Conservation (phyloP, 1,140 invertebrate genomes). For the Leptinotarsa defecta region DNA sequence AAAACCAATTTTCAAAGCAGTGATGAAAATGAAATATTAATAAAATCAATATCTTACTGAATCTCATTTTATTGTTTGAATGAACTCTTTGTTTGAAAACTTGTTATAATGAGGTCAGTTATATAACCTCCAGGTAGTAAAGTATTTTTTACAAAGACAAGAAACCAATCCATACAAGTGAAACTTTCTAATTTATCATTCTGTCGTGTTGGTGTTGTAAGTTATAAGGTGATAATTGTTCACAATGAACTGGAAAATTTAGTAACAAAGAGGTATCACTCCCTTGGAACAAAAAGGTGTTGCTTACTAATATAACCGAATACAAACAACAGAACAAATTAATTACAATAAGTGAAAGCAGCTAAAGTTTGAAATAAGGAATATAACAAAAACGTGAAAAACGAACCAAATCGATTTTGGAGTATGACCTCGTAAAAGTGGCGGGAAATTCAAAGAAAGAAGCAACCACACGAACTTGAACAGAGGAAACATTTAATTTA, state of each 20-base stretch:
- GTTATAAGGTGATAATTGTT: too few species aligned
- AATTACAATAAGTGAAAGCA: too few species aligned
- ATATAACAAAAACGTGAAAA: too few species aligned
- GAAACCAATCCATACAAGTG: neutral
- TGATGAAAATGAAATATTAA: neutral
- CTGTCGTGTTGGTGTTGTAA: too few species aligned
- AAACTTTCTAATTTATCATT: neutral
- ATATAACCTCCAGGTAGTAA: neutral
- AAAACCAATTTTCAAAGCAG: neutral
- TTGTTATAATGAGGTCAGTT: neutral
- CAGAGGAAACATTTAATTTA: conserved; percentile 9
- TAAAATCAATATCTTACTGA: neutral
- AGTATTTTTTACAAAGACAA: conserved; percentile 3
- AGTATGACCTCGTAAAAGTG: neutral
- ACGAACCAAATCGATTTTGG: too few species aligned
- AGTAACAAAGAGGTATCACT: too few species aligned
- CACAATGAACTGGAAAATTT: too few species aligned
- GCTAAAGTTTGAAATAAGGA: too few species aligned
- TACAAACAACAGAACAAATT: too few species aligned
- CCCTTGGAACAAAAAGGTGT: too few species aligned
- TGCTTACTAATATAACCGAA: too few species aligned
- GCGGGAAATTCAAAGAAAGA: neutral
- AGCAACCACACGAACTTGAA: neutral
- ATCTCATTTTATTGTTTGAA: neutral
- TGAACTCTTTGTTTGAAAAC: neutral